A percentile compares a stretch with the other conserved stretches of the same genome.
phyloP scores from a whole-genome alignment of 2,113 vertebrate species.

The Calidris pygmaea region DNA sequence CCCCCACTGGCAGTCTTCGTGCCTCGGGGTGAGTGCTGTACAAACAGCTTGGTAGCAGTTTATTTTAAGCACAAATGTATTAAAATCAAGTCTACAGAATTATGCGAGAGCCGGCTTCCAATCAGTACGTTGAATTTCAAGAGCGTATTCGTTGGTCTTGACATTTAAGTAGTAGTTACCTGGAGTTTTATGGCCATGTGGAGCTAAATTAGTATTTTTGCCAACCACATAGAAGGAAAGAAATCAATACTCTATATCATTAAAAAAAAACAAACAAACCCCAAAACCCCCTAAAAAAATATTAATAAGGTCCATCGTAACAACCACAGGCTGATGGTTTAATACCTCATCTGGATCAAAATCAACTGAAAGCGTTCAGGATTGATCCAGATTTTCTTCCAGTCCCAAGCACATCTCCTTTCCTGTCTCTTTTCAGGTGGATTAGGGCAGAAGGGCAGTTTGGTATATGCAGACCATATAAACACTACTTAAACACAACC shows the following conservation, averaged over 20 bases:
- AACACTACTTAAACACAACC: neutral
- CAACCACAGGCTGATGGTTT: neutral
- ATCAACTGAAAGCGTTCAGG: neutral
- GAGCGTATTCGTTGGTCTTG: neutral
- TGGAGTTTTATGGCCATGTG: neutral
- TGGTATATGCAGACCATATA: neutral
- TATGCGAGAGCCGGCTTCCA: neutral
- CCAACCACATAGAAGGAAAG: neutral
- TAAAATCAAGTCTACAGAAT: neutral
- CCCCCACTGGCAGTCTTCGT: too few species aligned
- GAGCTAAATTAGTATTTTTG: neutral
- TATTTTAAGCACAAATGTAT: neutral
- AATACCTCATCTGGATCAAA: neutral
- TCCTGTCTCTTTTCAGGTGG: neutral
- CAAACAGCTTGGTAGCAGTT: fast-evolving
- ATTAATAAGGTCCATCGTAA: neutral
- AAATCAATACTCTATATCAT: neutral
- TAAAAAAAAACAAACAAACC: too few species aligned
- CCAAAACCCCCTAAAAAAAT: neutral
- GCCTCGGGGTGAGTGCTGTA: fast-evolving
- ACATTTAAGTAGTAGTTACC: fast-evolving
- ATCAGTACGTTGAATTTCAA: fast-evolving
- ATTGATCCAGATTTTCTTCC: neutral
- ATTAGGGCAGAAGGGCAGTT: neutral
- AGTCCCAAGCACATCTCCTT: neutral